phyloP scores from a whole-genome alignment of 2,797 vertebrate species.

The Myotis myotis region DNA sequence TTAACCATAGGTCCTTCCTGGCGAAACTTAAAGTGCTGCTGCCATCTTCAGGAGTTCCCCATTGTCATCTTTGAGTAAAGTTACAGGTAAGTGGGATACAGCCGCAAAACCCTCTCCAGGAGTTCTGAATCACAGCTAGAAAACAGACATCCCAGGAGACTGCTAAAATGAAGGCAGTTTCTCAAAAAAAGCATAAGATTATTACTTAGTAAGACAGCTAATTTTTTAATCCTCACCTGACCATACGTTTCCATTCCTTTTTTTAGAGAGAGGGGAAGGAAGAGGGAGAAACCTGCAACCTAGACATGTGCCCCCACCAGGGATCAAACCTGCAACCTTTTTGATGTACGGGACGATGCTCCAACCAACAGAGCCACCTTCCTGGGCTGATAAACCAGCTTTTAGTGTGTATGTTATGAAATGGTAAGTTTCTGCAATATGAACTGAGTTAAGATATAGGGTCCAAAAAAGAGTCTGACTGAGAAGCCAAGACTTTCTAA shows the following conservation, averaged over 20 bases:
- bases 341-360: neutral
- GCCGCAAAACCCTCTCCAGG: neutral
- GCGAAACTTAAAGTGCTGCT: conserved; percentile 85
- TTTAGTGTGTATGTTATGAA: neutral
- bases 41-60: conserved; percentile 85
- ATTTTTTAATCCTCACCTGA: neutral
- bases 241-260: neutral
- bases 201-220: neutral
- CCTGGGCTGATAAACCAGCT: neutral
- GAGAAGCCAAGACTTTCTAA: conserved; percentile 1
- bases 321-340: neutral
- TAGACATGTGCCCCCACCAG: neutral
- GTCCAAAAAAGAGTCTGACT: neutral
- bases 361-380: neutral
- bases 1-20: conserved; percentile 42
- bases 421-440: neutral
- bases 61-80: conserved; percentile 6
- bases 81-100: neutral
- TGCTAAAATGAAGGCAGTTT: neutral
- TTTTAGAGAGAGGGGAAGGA: neutral
- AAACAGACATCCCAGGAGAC: neutral
- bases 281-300: neutral
- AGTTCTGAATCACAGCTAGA: neutral
- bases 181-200: neutral
- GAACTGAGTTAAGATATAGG: neutral